A percentile compares a stretch with the other conserved stretches of the same genome.
Evolutionary conservation across 1,140 invertebrate genomes (phyloP).

Genomic region (Dendrolimus punctatus): DNA sequence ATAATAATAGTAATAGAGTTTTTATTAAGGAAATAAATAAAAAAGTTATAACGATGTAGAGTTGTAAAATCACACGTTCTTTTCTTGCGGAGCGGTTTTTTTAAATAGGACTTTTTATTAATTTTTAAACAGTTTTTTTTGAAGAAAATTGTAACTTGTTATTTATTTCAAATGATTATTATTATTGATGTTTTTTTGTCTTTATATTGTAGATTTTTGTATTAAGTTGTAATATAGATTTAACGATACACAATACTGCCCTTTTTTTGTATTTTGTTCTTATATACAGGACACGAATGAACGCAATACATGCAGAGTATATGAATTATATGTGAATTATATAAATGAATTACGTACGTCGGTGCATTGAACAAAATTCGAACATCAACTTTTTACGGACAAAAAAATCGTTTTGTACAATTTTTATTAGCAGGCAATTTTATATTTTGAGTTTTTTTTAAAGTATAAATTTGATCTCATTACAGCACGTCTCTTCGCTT

Average conservation of each 20-base stretch:
- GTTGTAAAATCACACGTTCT: slow-evolving; percentile 49
- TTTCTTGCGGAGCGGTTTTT: slow-evolving; percentile 45
- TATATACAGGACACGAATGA: too few species aligned
- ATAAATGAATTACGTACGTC: slow-evolving; percentile 10
- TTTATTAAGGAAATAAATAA: slow-evolving; percentile 67
- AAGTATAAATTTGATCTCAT: slow-evolving; percentile 60
- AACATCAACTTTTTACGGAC: slow-evolving; percentile 13
- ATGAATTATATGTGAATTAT: not conserved
- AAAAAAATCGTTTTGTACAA: slow-evolving; percentile 36
- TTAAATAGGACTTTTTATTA: slow-evolving; percentile 58
- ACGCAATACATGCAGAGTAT: too few species aligned
- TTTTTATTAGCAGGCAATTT: slow-evolving; percentile 59
- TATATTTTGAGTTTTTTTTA: slow-evolving; percentile 26
- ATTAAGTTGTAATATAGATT: slow-evolving; percentile 61
- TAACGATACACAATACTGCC: slow-evolving; percentile 55
- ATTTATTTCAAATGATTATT: slow-evolving; percentile 72
- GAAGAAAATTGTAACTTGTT: slow-evolving; percentile 66
- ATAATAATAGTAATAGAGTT: slow-evolving; percentile 69
- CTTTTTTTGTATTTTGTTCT: slow-evolving; percentile 41
- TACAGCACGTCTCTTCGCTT: slow-evolving; percentile 40
- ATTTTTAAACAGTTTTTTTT: slow-evolving; percentile 65
- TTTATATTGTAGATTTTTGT: slow-evolving; percentile 48
- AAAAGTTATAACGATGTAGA: slow-evolving; percentile 59
- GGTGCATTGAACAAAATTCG: slow-evolving; percentile 48
- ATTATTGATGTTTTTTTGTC: slow-evolving; percentile 59